Base-by-base conservation (phyloP, 1,140 invertebrate species). In the Macrotrachela quadricornifera region DNA sequence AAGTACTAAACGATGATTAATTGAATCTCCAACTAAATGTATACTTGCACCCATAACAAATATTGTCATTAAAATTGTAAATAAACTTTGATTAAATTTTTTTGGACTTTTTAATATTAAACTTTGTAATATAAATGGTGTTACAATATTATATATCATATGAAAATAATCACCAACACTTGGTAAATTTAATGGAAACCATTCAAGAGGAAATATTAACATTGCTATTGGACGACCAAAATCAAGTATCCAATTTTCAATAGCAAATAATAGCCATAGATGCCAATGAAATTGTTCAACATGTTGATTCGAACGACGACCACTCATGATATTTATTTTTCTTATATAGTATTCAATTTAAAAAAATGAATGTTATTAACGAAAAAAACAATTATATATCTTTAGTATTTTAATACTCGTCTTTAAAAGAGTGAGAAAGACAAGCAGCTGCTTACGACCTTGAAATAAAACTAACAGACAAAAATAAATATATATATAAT, bases 21-120 rank as follows among this genome's bases (percentile, higher is more conserved):
- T 59, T 0, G 64, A 66, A 55, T 68, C 66, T 13, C 66, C 66
- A 13, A 68, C 66, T 21, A 68, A 57, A 53, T 68, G 66, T 13
- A 68, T 66, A 47, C 62, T 65, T 43, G 64, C 64, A 10, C 66
- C 66, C 64, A 68, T 66, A 15, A 66, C 62, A 56, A 68, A 65
- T 4, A 56, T 57, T 39, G 65, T 63, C 2, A 67, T 56, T 6
- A 21, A 49, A 17, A 48, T 36, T 45, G 42, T 49, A 10, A 49
- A 16, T 30, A 54, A 13, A 18, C 48, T 49, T 50, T 46, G 46
- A 42, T 54, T 49, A 21, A 42, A 17, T 30, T 30, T 30, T 30
- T 30, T 30, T 38, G 4, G 46, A 54, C 10, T 40, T 38, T 49
- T 49, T 54, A n/a, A 18, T 54, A 40, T 46, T 54, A 10, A 54